Evolutionary conservation across 1,140 invertebrate species (phyloP).

Genomic region (Lasioglossum albipes): DNA sequence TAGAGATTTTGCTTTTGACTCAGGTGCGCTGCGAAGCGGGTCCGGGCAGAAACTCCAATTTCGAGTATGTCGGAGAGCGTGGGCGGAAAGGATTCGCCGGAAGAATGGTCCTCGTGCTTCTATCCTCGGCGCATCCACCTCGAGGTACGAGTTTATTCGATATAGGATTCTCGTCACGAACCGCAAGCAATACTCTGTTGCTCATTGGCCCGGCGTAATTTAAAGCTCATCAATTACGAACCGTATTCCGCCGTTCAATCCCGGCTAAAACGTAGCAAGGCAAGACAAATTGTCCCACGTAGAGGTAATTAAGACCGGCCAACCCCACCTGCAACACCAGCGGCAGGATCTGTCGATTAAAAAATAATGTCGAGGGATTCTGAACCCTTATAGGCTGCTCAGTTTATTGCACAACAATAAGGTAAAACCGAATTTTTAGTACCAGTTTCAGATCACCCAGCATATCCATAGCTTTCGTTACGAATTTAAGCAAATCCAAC

Average conservation of each 20-base stretch:
- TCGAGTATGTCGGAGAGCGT: background rate
- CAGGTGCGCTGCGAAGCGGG: background rate
- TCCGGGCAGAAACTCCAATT: slow-evolving; percentile 1
- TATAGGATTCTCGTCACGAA: background rate
- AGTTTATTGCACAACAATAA: no score
- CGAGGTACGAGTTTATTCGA: background rate
- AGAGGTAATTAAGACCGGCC: slow-evolving; percentile 28
- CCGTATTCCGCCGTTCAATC: slow-evolving; percentile 3
- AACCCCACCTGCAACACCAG: background rate
- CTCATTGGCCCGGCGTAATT: slow-evolving; percentile 16
- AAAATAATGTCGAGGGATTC: slow-evolving; percentile 29
- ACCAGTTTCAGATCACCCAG: no score
- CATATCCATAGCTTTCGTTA: no score
- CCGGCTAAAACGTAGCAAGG: background rate
- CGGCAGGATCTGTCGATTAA: background rate
- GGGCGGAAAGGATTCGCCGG: background rate
- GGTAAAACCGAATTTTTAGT: no score
- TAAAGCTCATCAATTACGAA: slow-evolving; percentile 1
- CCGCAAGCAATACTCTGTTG: background rate
- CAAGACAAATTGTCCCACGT: slow-evolving; percentile 27
- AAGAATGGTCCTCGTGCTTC: background rate
- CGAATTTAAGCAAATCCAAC: no score
- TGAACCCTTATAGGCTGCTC: background rate
- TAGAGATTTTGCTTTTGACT: slow-evolving; percentile 11
- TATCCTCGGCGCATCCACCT: background rate